Percentiles rank a stretch among this genome's conserved stretches.
Conservation (phyloP, 2,113 vertebrate genomes). For the Amphiprion ocellaris region DNA sequence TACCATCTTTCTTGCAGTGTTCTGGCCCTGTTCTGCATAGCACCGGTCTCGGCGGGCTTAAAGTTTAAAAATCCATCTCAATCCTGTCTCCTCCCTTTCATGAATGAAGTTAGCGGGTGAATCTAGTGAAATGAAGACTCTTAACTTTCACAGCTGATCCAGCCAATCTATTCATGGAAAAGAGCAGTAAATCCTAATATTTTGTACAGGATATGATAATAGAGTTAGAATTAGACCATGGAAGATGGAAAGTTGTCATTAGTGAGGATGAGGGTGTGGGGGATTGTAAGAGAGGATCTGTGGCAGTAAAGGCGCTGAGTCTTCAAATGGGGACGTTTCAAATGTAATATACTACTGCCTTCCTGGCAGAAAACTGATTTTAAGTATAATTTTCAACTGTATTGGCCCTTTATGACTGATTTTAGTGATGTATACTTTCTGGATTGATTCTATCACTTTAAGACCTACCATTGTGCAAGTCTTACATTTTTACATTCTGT, state of each 20-base stretch:
- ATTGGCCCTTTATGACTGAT: no score
- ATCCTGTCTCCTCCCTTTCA: constrained; percentile 31
- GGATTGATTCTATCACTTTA: no score
- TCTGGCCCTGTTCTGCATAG: constrained; percentile 40
- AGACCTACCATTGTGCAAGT: no score
- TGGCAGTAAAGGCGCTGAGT: constrained; percentile 20
- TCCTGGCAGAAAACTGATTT: not conserved
- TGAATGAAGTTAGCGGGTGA: constrained; percentile 50
- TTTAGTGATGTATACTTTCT: no score
- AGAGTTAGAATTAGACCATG: constrained; percentile 40
- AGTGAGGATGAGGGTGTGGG: constrained; percentile 1
- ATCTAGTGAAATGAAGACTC: constrained; percentile 49
- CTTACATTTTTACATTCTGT: no score
- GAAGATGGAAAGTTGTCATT: constrained; percentile 54
- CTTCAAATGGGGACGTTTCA: constrained; percentile 21
- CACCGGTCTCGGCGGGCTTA: constrained; percentile 21
- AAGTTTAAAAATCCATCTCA: constrained; percentile 55
- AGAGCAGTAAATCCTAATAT: constrained; percentile 45
- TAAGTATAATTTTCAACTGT: not conserved
- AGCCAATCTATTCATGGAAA: constrained; percentile 57
- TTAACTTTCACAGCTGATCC: constrained; percentile 47
- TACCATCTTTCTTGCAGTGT: constrained; percentile 29
- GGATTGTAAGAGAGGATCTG: constrained; percentile 7
- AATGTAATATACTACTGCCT: not conserved
- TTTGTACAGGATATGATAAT: constrained; percentile 39